Evolutionary conservation across 2,797 vertebrate genomes (phyloP).

Genomic region (Geotria australis): DNA sequence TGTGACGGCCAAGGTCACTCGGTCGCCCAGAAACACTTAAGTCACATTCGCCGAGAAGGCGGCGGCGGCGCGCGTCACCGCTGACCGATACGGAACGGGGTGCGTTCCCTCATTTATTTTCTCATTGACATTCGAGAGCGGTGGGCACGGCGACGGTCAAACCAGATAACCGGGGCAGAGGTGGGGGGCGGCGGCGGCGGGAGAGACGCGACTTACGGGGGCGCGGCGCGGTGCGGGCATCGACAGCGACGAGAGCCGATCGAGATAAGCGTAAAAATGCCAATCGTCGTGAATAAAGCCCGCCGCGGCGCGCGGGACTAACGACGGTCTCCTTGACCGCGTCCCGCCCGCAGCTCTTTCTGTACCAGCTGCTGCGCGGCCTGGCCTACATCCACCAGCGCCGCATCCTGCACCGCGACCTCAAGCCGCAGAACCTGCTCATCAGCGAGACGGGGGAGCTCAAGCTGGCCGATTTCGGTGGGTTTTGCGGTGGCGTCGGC

Average conservation of each 20-base stretch:
- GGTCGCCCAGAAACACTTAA: no score
- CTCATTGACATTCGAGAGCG: no score
- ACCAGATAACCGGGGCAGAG: not conserved
- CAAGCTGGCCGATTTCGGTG: slow-evolving; percentile 92
- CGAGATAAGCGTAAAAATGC: not conserved
- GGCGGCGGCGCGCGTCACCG: no score
- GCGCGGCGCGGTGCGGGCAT: not conserved
- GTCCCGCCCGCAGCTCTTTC: slow-evolving; percentile 34
- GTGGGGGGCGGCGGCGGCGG: not conserved
- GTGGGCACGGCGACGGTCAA: no score
- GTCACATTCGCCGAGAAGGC: no score
- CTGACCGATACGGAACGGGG: no score
- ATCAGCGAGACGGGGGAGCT: slow-evolving; percentile 86
- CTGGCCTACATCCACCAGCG: slow-evolving; percentile 91
- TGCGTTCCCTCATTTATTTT: no score
- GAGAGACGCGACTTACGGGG: not conserved
- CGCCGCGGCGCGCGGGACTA: no score
- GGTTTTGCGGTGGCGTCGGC: slow-evolving; percentile 2
- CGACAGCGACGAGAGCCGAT: not conserved
- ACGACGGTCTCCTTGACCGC: no score
- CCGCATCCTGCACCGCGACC: slow-evolving; percentile 84
- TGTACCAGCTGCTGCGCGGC: slow-evolving; percentile 77
- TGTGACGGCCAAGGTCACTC: no score
- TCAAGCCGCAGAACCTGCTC: slow-evolving; percentile 93
- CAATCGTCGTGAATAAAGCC: no score